Conservation (phyloP, 1,140 invertebrate genomes). For the Aplysia californica region DNA sequence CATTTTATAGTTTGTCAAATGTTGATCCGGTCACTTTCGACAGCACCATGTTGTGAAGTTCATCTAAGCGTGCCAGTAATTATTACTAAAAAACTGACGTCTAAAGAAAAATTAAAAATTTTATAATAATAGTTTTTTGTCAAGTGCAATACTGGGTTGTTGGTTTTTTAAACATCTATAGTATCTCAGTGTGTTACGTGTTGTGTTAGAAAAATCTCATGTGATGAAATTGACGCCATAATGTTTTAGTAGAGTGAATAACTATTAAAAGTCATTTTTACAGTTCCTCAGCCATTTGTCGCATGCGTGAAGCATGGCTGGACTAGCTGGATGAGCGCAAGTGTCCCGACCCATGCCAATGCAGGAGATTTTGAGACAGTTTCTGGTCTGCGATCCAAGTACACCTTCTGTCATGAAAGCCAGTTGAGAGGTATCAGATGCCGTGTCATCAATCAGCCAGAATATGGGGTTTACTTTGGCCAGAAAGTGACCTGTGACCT, state of each 20-base stretch:
- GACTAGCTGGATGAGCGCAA: slow-evolving; percentile 50
- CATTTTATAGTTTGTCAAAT: too few relatives aligned
- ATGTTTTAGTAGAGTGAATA: background rate
- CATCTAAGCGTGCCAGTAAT: too few relatives aligned
- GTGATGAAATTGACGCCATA: background rate
- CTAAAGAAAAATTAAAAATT: too few relatives aligned
- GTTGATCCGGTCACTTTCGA: too few relatives aligned
- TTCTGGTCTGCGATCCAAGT: slow-evolving; percentile 29
- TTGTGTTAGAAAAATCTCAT: too few relatives aligned
- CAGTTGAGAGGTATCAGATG: slow-evolving; percentile 55
- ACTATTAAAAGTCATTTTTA: background rate
- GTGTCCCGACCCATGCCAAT: slow-evolving; percentile 39
- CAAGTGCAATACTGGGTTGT: too few relatives aligned
- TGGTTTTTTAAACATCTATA: too few relatives aligned
- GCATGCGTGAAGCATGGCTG: slow-evolving; percentile 43
- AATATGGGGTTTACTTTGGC: slow-evolving; percentile 27
- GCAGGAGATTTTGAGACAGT: slow-evolving; percentile 45
- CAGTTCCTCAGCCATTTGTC: too few relatives aligned
- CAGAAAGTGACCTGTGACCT: slow-evolving; percentile 46
- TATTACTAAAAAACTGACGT: too few relatives aligned
- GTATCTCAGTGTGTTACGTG: too few relatives aligned
- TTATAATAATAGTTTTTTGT: too few relatives aligned
- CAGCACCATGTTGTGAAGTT: too few relatives aligned
- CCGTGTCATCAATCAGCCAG: slow-evolving; percentile 39
- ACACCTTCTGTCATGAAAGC: slow-evolving; percentile 46